Evolutionary conservation across 2,797 vertebrate genomes (phyloP).

Genomic region (Pogoniulus pusillus): DNA sequence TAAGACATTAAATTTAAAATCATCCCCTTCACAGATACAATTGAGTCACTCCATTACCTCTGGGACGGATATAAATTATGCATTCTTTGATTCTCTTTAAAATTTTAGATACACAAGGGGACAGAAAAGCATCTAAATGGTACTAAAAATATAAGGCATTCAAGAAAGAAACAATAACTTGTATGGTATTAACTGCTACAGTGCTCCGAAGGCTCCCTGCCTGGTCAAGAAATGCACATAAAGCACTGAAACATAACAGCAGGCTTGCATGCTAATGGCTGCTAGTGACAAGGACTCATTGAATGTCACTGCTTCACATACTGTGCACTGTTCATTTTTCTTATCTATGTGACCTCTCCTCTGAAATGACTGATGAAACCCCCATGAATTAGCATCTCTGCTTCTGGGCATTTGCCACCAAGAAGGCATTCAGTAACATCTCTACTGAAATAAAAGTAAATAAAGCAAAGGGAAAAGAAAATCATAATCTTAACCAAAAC

Average conservation of each 20-base stretch:
- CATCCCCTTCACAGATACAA: slow-evolving; percentile 57
- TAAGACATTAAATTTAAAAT: slow-evolving; percentile 71
- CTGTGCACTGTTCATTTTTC: slow-evolving; percentile 64
- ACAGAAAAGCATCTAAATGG: slow-evolving; percentile 61
- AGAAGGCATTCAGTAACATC: slow-evolving; percentile 41
- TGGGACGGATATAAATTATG: slow-evolving; percentile 76
- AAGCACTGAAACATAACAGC: slow-evolving; percentile 63
- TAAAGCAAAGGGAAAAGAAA: background rate
- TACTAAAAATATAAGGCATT: slow-evolving; percentile 69
- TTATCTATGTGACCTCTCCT: slow-evolving; percentile 72
- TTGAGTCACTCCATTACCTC: slow-evolving; percentile 72
- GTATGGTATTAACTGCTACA: slow-evolving; percentile 59
- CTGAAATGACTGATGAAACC: slow-evolving; percentile 67
- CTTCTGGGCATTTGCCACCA: slow-evolving; percentile 61
- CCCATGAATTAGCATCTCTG: slow-evolving; percentile 63
- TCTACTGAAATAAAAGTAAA: background rate
- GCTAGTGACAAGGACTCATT: slow-evolving; percentile 74
- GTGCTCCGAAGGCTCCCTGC: slow-evolving; percentile 57
- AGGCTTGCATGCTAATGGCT: slow-evolving; percentile 73
- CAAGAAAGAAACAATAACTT: slow-evolving; percentile 74
- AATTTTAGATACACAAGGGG: slow-evolving; percentile 73
- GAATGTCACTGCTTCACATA: slow-evolving; percentile 72
- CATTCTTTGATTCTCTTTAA: slow-evolving; percentile 75
- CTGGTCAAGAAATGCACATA: slow-evolving; percentile 69
- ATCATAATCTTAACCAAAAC: background rate